phyloP scores from a whole-genome alignment of 2,113 vertebrate species.

The Climacteris rufus region DNA sequence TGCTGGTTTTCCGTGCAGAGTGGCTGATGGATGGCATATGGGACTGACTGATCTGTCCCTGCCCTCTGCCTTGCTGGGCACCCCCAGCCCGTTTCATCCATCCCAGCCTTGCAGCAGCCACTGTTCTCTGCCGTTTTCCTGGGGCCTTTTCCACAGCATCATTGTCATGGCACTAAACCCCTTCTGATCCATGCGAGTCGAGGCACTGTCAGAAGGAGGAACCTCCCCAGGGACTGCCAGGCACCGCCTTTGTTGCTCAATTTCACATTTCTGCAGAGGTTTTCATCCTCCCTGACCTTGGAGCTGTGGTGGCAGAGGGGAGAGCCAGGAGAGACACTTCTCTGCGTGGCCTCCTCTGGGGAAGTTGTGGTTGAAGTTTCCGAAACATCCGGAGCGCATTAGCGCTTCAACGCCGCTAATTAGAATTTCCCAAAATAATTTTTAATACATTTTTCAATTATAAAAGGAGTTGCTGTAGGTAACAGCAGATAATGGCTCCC shows the following conservation, averaged over 20 bases:
- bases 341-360: not conserved
- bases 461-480: not conserved
- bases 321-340: not conserved
- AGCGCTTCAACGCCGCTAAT: constrained; percentile 18
- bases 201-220: not conserved
- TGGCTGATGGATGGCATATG: not conserved
- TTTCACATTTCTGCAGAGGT: not conserved
- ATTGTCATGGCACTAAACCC: fast-evolving
- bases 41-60: not conserved
- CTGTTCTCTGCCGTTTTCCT: not conserved
- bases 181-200: too few species aligned
- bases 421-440: constrained; percentile 53
- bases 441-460: constrained; percentile 52
- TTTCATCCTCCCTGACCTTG: not conserved
- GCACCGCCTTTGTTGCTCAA: not conserved
- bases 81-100: not conserved
- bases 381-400: not conserved
- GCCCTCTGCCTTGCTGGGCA: not conserved
- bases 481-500: not conserved
- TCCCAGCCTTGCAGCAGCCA: not conserved
- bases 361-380: not conserved
- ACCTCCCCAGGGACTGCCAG: not conserved
- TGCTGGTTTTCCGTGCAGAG: not conserved
- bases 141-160: not conserved
- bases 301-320: not conserved